Evolutionary conservation across 92 coral and sea anemone species (phyloP), one percentile per base, ranked within the genome.

Genomic region (Galaxea fascicularis): DNA sequence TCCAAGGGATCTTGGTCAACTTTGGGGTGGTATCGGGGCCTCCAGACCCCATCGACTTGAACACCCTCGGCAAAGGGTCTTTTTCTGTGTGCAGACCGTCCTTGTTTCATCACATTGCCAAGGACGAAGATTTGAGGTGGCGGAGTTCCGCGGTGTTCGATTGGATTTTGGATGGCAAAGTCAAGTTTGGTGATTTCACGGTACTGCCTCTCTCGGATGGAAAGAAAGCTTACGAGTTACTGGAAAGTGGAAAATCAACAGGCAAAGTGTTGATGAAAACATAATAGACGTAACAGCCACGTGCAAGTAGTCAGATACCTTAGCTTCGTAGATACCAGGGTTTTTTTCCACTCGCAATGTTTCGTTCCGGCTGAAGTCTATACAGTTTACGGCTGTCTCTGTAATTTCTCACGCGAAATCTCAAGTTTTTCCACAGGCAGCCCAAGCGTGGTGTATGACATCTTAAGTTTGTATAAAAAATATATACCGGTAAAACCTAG

Each of bases 221-320:
- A 30, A 89, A 68, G 83, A 49, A 82, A 59, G 95, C 95, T 18
- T 86, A 85, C 41, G 95, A 92, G 39, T 60, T 89, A 27, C 60
- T 92, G 76, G 95, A 89, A 65, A 70, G 85, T 18, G 85, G 95
- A 79, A 79, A 89, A 17, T 89, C 95, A 12, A 52, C 76, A 27
- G 95, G 95, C 9, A 92, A 92, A 77, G 77, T 92, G 29, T 21
- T 92, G 47, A 88, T 91, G 56, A 84, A 80, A 58, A 84, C 90
- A 8, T 88, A 62, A 60, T 8, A 21, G 66, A 4, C 22, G 3
- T 22, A 8, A 9, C 51, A 5, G 12, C 5, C 51, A 5, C 12
- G 51, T 46, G 51, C 12, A 46, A n/a, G n/a, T n/a, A n/a, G n/a
- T n/a, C n/a, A n/a, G n/a, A n/a, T n/a, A n/a, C n/a, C n/a, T n/a